Percentiles rank a stretch among this genome's conserved stretches.
Conservation (phyloP, 2,113 vertebrate species). For the Hippoglossus stenolepis region DNA sequence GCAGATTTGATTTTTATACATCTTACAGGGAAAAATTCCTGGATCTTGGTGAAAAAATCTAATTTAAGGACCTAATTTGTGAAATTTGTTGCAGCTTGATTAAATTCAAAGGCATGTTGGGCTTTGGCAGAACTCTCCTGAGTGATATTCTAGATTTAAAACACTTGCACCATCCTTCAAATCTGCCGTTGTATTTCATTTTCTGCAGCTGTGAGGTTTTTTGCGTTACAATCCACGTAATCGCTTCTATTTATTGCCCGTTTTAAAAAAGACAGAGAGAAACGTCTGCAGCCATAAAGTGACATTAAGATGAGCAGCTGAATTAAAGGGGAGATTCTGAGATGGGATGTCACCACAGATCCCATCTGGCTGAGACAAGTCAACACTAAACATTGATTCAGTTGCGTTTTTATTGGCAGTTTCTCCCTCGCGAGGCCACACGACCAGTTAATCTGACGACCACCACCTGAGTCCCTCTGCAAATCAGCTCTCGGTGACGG, state of each 20-base stretch:
- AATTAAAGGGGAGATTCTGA: conserved; percentile 3
- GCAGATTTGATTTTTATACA: too few species aligned
- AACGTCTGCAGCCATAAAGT: conserved; percentile 18
- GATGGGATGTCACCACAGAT: neutral
- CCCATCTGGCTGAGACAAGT: conserved; percentile 56
- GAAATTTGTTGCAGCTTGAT: too few species aligned
- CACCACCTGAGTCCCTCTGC: conserved; percentile 69
- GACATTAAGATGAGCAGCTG: conserved; percentile 40
- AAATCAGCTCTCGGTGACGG: conserved; percentile 55
- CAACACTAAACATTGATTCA: conserved; percentile 62
- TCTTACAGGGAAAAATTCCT: too few species aligned
- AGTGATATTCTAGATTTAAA: too few species aligned
- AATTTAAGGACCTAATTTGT: too few species aligned
- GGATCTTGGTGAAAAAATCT: too few species aligned
- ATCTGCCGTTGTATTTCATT: neutral
- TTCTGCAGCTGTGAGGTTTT: neutral
- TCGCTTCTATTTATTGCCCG: conserved; percentile 8
- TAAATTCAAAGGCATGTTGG: too few species aligned
- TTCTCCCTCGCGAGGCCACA: conserved; percentile 27
- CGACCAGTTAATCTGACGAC: conserved; percentile 52
- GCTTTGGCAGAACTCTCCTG: too few species aligned
- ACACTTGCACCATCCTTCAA: too few species aligned
- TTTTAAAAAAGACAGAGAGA: neutral
- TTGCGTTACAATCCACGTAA: conserved; percentile 15
- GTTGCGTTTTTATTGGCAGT: conserved; percentile 70